Evolutionary conservation across 2,113 vertebrate genomes (phyloP).

Genomic region (Podiceps cristatus): DNA sequence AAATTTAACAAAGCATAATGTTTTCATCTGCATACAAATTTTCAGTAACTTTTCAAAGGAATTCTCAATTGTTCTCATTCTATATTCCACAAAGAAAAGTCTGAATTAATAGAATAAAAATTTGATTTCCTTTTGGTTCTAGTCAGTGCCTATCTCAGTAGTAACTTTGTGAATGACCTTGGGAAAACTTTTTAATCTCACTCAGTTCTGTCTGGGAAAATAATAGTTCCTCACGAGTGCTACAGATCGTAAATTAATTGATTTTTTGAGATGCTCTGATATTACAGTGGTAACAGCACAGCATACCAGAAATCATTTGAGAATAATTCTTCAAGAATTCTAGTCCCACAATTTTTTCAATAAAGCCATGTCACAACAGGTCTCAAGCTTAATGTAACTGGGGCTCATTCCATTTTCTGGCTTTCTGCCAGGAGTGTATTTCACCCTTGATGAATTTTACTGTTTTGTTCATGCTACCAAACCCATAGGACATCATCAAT

Average conservation of each 20-base stretch:
- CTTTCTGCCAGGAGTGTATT: background rate
- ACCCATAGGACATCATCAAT: background rate
- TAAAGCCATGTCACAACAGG: background rate
- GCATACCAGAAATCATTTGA: slow-evolving; percentile 22
- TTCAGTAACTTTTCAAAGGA: background rate
- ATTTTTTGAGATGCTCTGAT: slow-evolving; percentile 2
- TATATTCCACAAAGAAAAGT: background rate
- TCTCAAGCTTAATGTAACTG: background rate
- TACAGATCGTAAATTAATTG: slow-evolving; percentile 44
- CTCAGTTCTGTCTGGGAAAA: slow-evolving; percentile 12
- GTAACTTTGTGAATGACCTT: background rate
- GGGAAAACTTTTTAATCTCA: slow-evolving; percentile 52
- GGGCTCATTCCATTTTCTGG: background rate
- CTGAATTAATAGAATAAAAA: background rate
- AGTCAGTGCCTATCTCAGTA: background rate
- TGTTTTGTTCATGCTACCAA: background rate
- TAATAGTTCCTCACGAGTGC: background rate
- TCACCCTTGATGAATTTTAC: background rate
- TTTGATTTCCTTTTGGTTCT: background rate
- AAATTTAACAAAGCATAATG: background rate
- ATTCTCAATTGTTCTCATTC: background rate
- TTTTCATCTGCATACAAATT: background rate
- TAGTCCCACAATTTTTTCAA: background rate
- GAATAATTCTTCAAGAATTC: slow-evolving; percentile 20
- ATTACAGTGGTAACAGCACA: background rate